Evolutionary conservation across 2,797 vertebrate species (phyloP), one percentile per base, ranked within the genome.

Genomic region (Sitta carolinensis): DNA sequence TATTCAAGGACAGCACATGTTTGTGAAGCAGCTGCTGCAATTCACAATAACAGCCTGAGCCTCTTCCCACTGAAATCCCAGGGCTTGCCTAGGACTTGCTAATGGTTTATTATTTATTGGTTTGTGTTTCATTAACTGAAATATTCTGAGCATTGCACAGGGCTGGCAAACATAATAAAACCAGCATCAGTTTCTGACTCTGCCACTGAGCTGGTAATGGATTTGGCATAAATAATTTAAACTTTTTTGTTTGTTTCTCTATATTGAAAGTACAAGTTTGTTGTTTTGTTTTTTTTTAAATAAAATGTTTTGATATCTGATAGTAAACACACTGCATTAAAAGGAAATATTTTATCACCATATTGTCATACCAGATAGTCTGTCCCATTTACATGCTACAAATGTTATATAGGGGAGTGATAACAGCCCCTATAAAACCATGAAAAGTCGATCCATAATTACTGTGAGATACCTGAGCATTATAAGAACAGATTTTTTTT

Each of bases 161-260:
- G 21, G 32, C 9, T 85, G 52, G 45, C 73, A 93, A 89, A 90
- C 45, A 52, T 1, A 30, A n/a, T 3, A 81, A 82, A 84, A 54
- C 26, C 29, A 34, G 26, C 73, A 34, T 63, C 48, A 38, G 34
- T 34, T 89, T 78, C 72, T 36, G 23, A 64, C 48, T 59, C 64
- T 85, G 59, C 54, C 61, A 55, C 43, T 40, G 68, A 59, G 32
- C 27, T 77, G 42, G 29, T 63, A 90, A 84, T 87, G 84, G 85
- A 59, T 87, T 89, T 93, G 63, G 45, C 32, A 77, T 73, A 50
- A 92, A 82, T 89, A 67, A 91, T 69, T 92, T 50, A 73, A 73
- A 40, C 7, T 57, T 72, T 68, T 30, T 89, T 73, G 7, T 23
- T 86, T 66, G 32, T 51, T 77, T 87, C 38, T 63, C 36, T 69